Conservation (phyloP, 2,113 vertebrate genomes). For the Benitochromis conjunctus region DNA sequence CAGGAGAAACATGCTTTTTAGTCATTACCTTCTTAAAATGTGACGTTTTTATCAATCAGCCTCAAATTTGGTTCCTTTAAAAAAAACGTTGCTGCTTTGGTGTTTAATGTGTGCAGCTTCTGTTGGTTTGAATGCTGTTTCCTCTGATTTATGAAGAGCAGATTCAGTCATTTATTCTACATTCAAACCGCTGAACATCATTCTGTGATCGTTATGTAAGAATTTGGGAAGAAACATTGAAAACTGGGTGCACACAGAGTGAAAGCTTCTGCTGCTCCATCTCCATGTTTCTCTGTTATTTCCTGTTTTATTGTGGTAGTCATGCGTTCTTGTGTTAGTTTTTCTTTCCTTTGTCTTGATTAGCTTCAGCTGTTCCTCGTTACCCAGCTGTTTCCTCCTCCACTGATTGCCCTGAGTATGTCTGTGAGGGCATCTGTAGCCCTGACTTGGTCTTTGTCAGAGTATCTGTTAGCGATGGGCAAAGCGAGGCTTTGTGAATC, state of each 20-base stretch:
- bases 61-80: neutral
- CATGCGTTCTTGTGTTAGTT: neutral
- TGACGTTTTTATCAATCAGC: neutral
- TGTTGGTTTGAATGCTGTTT: neutral
- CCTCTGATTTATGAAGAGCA: neutral
- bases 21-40: neutral
- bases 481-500: neutral
- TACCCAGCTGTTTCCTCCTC: neutral
- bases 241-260: neutral
- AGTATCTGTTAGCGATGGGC: neutral
- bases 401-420: rapidly evolving
- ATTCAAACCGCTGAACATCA: neutral
- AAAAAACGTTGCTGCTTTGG: neutral
- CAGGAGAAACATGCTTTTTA: neutral
- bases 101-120: neutral
- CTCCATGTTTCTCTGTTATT: neutral
- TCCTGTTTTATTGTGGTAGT: neutral
- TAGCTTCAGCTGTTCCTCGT: neutral
- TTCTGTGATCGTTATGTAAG: rapidly evolving
- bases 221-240: rapidly evolving
- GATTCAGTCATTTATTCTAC: neutral
- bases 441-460: neutral
- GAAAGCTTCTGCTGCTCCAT: neutral
- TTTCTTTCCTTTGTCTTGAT: neutral
- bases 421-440: neutral